Base-by-base conservation (phyloP, 1,140 invertebrate genomes). In the Listronotus bonariensis region DNA sequence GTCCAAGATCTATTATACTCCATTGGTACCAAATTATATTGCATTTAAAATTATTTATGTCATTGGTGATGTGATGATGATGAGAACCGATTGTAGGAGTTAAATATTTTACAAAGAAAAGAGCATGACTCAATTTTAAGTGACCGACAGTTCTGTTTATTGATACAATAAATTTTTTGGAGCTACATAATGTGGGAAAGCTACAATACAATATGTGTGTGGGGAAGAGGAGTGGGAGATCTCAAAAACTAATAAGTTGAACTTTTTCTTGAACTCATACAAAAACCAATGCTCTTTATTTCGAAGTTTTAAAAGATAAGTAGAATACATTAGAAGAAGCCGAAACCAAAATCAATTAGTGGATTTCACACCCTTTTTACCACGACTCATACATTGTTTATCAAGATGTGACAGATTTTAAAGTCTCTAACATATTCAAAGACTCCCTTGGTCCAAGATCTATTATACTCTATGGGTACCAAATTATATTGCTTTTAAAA, bases 321-420 rank as follows among this genome's bases (percentile, higher is more conserved):
- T n/a, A n/a, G n/a, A n/a, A n/a, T n/a, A n/a, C n/a, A n/a, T n/a
- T n/a, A n/a, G n/a, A n/a, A n/a, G n/a, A n/a, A n/a, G n/a, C n/a
- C n/a, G n/a, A n/a, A n/a, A n/a, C n/a, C n/a, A n/a, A n/a, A n/a
- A n/a, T n/a, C n/a, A n/a, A n/a, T n/a, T n/a, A n/a, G n/a, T n/a
- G n/a, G n/a, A n/a, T n/a, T n/a, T n/a, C n/a, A 58, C 55, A 58
- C 55, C 55, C 55, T 46, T 58, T 58, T 46, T n/a, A 4, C 15
- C 34, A 48, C 45, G 45, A 48, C 17, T 40, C 38, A 48, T 48
- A 11, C 43, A 48, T 17, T 48, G 52, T 54, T 54, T 32, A 52
- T 52, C 49, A 52, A 52, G 34, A 52, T 38, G 26, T 52, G 49
- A 52, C 49, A 52, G 49, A 52, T 52, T 49, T 32, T 17, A 32